Evolutionary conservation across 2,888 invertebrate genomes (phyloP), one percentile per base, ranked within the genome.

Genomic region (Anoplius nigerrimus): DNA sequence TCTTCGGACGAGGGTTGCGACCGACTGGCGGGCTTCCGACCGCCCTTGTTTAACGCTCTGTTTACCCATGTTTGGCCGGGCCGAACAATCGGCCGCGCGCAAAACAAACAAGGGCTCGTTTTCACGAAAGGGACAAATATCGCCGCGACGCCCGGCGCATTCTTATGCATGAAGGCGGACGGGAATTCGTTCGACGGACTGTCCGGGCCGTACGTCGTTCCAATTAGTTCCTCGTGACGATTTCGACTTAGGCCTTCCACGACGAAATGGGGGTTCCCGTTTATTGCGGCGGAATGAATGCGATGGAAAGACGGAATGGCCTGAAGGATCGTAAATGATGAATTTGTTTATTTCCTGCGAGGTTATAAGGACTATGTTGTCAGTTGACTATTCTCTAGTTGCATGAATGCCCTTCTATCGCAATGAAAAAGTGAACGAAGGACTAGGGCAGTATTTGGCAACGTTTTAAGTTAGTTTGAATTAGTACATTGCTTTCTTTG

Each of bases 101-200:
- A 74, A 72, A 73, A 71, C 72, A 72, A 75, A 75, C 75, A 75
- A 59, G 63, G 65, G 66, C 48, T 69, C 72, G 65, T 75, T 69
- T 64, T 62, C 56, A 62, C 27, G 16, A 16, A 6, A 5, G 48
- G 34, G 21, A 62, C 24, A 56, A 63, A 67, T 57, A 67, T 63
- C 45, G 24, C 52, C 21, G n/a, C 27, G 48, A 48, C 48, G 34
- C 34, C 34, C 34, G 52, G 42, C 22, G 27, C 5, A 55, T 60
- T 53, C 43, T 53, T 48, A 66, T 62, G 43, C 42, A 54, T 16
- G 42, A 6, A 57, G n/a, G n/a, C n/a, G n/a, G n/a, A 21, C 20
- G 57, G 52, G 43, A 62, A 62, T 61, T 54, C 34, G 20, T 15
- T 18, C n/a, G 21, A 53, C 46, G 34, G 18, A 27, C 52, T 16